Percentiles rank a stretch among this genome's conserved stretches.
phyloP scores from a whole-genome alignment of 2,888 invertebrate species.

The Drosophila greeni region DNA sequence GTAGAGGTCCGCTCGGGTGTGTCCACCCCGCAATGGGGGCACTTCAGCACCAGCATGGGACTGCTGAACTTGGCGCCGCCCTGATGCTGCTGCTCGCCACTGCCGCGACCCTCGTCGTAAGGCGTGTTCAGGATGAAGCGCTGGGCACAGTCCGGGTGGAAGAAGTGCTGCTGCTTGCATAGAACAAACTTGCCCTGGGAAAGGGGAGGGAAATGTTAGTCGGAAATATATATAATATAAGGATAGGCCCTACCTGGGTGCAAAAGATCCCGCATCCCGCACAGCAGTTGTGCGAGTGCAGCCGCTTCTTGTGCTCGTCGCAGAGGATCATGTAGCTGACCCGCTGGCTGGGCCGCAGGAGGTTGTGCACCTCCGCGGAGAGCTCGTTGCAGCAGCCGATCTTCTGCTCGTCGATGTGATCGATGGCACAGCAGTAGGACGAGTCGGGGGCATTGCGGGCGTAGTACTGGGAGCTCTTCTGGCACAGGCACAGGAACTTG shows the following conservation, averaged over 20 bases:
- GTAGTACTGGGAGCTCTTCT: slow-evolving; percentile 80
- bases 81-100: neutral
- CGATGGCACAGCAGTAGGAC: slow-evolving; percentile 85
- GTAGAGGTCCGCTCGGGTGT: slow-evolving; percentile 81
- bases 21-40: slow-evolving; percentile 86
- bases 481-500: slow-evolving; percentile 80
- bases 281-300: slow-evolving; percentile 91
- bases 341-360: slow-evolving; percentile 85
- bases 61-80: slow-evolving; percentile 70
- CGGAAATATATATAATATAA: too few relatives aligned
- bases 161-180: slow-evolving; percentile 88
- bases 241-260: slow-evolving; percentile 87
- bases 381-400: slow-evolving; percentile 90
- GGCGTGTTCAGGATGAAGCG: slow-evolving; percentile 78
- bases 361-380: slow-evolving; percentile 80
- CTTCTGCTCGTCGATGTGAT: slow-evolving; percentile 85
- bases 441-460: slow-evolving; percentile 80
- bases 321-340: slow-evolving; percentile 91
- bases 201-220: neutral
- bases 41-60: slow-evolving; percentile 79
- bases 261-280: slow-evolving; percentile 94
- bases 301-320: slow-evolving; percentile 86
- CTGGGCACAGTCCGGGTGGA: slow-evolving; percentile 88
- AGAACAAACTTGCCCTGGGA: slow-evolving; percentile 89
- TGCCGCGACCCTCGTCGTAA: slow-evolving; percentile 63